Conservation (phyloP, 2,797 vertebrate species). For the Neopelma chrysocephalum region DNA sequence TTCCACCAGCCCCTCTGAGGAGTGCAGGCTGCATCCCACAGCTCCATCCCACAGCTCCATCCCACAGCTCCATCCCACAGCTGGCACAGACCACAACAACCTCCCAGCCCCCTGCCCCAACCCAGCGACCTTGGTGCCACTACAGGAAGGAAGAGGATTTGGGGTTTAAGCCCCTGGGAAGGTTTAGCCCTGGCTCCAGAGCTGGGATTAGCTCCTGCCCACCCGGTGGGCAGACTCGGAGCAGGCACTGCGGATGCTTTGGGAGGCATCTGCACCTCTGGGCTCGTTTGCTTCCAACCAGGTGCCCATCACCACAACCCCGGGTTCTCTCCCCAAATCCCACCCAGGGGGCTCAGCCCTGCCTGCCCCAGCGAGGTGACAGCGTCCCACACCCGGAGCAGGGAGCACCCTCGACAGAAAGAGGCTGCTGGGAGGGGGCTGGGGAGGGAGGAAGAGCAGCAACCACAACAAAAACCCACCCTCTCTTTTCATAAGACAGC, state of each 20-base stretch:
- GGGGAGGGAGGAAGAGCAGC: constrained; percentile 24
- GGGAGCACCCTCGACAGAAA: neutral
- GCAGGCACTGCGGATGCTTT: neutral
- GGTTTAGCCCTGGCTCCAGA: neutral
- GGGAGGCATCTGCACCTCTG: neutral
- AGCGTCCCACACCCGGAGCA: neutral
- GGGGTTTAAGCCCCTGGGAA: accelerated
- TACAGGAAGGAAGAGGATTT: accelerated
- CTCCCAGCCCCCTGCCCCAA: neutral
- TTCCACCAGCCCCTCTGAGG: accelerated
- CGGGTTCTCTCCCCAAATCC: neutral
- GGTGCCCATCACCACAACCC: accelerated
- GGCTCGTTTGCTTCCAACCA: accelerated
- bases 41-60: neutral
- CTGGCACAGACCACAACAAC: neutral
- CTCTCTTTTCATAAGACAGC: constrained; percentile 67
- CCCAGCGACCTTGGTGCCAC: accelerated
- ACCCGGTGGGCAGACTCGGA: accelerated
- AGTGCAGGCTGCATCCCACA: neutral
- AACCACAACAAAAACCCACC: constrained; percentile 66
- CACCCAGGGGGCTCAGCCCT: neutral
- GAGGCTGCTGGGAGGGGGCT: neutral
- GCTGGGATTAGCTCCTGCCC: neutral
- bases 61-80: neutral
- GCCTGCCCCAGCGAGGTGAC: neutral